These are phyloP conservation scores for Timema podura DNA, from an alignment of 2,888 invertebrate genomes.

Conservation along the genomic window DNA sequence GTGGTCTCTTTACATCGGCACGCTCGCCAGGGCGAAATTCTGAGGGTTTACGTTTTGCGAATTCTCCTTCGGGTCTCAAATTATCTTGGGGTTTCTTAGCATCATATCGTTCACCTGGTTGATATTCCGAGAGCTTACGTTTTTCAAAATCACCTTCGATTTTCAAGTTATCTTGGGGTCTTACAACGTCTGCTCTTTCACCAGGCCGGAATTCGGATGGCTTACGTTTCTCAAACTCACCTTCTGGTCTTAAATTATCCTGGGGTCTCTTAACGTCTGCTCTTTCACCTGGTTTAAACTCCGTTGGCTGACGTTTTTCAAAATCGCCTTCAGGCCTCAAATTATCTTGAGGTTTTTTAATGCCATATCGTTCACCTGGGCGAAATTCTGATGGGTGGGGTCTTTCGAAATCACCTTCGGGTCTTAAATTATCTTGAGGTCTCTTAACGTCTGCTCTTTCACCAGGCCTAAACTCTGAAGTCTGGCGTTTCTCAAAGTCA, in stretches of 20 bases:
- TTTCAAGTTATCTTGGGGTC: slow-evolving; percentile 35
- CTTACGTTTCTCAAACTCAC: slow-evolving; percentile 34
- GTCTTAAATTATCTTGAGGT: slow-evolving; percentile 44
- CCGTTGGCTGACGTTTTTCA: slow-evolving; percentile 43
- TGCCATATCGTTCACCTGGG: slow-evolving; percentile 37
- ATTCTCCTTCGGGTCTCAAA: slow-evolving; percentile 55
- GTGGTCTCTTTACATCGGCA: slow-evolving; percentile 35
- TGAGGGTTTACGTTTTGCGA: slow-evolving; percentile 37
- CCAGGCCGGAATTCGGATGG: slow-evolving; percentile 34
- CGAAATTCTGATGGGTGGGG: slow-evolving; percentile 42
- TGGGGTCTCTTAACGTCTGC: slow-evolving; percentile 45
- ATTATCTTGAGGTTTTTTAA: slow-evolving; percentile 58
- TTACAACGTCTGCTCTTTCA: slow-evolving; percentile 30
- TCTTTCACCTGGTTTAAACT: slow-evolving; percentile 44
- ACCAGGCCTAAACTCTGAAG: slow-evolving; percentile 41
- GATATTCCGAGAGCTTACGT: slow-evolving; percentile 35
- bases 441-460: slow-evolving; percentile 36
- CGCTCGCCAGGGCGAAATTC: slow-evolving; percentile 39
- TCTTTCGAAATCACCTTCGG: slow-evolving; percentile 56
- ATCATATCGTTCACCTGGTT: slow-evolving; percentile 45
- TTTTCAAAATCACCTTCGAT: slow-evolving; percentile 40
- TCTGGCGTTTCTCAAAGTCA: slow-evolving; percentile 51
- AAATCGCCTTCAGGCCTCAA: slow-evolving; percentile 59
- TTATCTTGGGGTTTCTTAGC: slow-evolving; percentile 45
- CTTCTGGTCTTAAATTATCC: slow-evolving; percentile 51